A percentile compares a stretch with the other conserved stretches of the same genome.
phyloP scores from a whole-genome alignment of 2,888 invertebrate species.

The Agrochola lota region DNA sequence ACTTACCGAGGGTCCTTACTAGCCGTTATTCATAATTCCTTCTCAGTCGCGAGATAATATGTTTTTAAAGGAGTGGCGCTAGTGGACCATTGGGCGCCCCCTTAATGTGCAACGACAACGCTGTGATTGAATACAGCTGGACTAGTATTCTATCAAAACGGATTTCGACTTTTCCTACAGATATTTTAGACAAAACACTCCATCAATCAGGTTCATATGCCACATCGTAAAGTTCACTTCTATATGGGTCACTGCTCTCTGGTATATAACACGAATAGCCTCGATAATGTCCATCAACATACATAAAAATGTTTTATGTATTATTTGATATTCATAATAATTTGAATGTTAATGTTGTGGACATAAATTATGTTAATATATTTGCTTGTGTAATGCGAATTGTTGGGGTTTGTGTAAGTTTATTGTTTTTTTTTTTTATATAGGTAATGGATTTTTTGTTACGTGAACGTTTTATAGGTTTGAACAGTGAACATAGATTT shows the following conservation, averaged over 20 bases:
- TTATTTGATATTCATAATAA: conserved; percentile 70
- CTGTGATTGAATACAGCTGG: not conserved
- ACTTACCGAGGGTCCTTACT: no score
- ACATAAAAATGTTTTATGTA: conserved; percentile 66
- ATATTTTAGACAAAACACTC: conserved; percentile 1
- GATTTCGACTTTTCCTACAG: not conserved
- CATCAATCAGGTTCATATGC: conserved; percentile 30
- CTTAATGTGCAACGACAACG: no score
- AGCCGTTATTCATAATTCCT: no score
- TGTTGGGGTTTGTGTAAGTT: conserved; percentile 29
- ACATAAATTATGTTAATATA: conserved; percentile 64
- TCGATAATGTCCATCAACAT: conserved; percentile 57
- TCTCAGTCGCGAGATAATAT: no score
- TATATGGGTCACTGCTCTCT: conserved; percentile 62
- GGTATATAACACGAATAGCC: conserved; percentile 52
- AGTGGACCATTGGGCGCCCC: no score
- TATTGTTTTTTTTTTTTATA: conserved; percentile 12
- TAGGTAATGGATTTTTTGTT: not conserved
- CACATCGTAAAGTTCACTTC: conserved; percentile 47
- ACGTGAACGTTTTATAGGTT: no score
- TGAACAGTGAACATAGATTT: not conserved
- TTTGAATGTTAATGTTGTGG: conserved; percentile 66
- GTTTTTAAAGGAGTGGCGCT: no score
- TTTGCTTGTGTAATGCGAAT: conserved; percentile 50
- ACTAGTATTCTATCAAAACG: not conserved